Percentiles rank a stretch among this genome's conserved stretches.
Evolutionary conservation across 2,888 invertebrate species (phyloP).

Genomic region (Euzophera pinguis): DNA sequence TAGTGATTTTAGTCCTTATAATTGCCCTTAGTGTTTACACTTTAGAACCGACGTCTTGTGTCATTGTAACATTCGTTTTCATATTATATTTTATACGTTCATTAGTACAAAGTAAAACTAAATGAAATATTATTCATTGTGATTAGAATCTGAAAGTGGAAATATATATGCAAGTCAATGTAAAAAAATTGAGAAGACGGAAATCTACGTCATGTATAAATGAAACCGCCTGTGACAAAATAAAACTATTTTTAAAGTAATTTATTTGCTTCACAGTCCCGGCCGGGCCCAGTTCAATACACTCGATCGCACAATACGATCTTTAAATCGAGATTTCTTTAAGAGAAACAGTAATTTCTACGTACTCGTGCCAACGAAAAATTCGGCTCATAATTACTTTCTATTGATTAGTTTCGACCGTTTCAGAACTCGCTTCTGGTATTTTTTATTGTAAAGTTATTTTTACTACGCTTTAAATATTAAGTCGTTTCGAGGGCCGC

Average conservation of each 20-base stretch:
- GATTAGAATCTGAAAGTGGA: background rate
- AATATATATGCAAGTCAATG: background rate
- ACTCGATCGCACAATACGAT: background rate
- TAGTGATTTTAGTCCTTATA: constrained; percentile 40
- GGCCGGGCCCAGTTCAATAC: background rate
- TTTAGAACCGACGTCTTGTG: constrained; percentile 43
- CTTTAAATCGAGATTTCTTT: too few relatives aligned
- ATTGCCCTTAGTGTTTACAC: constrained; percentile 42
- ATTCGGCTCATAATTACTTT: too few relatives aligned
- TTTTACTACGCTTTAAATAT: too few relatives aligned
- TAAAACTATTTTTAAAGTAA: constrained; percentile 9
- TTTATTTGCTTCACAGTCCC: background rate
- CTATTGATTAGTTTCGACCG: too few relatives aligned
- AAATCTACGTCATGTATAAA: constrained; percentile 11
- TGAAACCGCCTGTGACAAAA: constrained; percentile 14
- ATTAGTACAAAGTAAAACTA: constrained; percentile 14
- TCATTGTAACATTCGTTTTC: constrained; percentile 31
- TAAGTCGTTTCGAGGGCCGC: too few relatives aligned
- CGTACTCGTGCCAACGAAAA: too few relatives aligned
- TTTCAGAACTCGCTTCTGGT: too few relatives aligned
- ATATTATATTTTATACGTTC: constrained; percentile 26
- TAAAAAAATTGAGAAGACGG: background rate
- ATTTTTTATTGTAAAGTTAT: too few relatives aligned
- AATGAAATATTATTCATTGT: background rate
- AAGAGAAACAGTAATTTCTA: too few relatives aligned